A percentile compares a stretch with the other conserved stretches of the same genome.
Evolutionary conservation across 2,888 invertebrate species (phyloP).

Genomic region (Sphinx pinastri): DNA sequence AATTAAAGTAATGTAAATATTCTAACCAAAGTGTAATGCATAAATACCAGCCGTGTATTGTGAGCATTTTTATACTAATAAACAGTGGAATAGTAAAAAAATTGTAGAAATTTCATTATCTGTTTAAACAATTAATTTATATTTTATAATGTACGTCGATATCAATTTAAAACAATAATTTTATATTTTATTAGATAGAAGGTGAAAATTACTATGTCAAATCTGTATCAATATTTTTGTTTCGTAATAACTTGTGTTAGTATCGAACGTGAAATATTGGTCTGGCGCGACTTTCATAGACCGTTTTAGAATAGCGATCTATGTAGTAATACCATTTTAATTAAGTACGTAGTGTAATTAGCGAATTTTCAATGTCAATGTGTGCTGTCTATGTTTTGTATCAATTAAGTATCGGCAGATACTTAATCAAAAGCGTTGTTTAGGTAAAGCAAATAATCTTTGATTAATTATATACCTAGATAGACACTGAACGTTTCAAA

Average conservation of each 20-base stretch:
- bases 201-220: background rate
- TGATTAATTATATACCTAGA: too few species aligned
- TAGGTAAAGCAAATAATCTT: too few species aligned
- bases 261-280: background rate
- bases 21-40: slow-evolving; percentile 10
- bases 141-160: slow-evolving; percentile 13
- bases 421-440: too few species aligned
- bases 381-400: background rate
- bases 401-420: too few species aligned
- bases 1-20: slow-evolving; percentile 10
- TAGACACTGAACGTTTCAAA: too few species aligned
- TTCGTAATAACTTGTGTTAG: background rate
- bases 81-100: background rate
- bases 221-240: slow-evolving; percentile 9
- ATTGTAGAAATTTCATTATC: background rate
- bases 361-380: background rate
- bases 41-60: background rate
- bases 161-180: slow-evolving; percentile 18
- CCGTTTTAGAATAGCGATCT: slow-evolving; percentile 3
- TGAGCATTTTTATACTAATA: background rate
- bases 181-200: background rate
- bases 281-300: background rate
- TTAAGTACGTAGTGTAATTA: background rate
- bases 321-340: background rate
- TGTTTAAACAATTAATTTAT: background rate